Conservation (phyloP, 2,888 invertebrate species). For the Ligdia adustata region DNA sequence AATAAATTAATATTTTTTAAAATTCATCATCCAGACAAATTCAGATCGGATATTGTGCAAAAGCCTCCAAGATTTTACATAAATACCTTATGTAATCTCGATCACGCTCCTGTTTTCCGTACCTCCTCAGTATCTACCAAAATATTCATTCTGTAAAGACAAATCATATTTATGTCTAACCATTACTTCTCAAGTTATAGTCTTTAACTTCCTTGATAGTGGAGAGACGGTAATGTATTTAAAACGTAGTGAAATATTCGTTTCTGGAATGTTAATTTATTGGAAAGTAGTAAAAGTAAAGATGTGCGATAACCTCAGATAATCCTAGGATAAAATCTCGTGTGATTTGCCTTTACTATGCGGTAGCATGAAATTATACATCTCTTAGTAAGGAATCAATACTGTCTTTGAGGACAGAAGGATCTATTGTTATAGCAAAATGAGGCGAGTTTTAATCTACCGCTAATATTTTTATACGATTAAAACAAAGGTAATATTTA, state of each 20-base stretch:
- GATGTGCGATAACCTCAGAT: conserved; percentile 76
- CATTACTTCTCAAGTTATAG: conserved; percentile 33
- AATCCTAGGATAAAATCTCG: conserved; percentile 71
- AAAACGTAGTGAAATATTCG: conserved; percentile 7
- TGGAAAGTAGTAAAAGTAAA: conserved; percentile 45
- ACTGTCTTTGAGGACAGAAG: conserved; percentile 33
- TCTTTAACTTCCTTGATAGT: background rate
- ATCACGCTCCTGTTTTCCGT: conserved; percentile 60
- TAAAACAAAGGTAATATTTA: no score
- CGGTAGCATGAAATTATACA: conserved; percentile 58
- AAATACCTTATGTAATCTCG: conserved; percentile 70
- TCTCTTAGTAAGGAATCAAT: conserved; percentile 51
- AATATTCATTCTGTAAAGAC: conserved; percentile 4
- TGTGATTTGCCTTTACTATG: conserved; percentile 67
- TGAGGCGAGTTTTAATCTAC: no score
- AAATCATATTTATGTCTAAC: conserved; percentile 4
- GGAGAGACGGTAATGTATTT: conserved; percentile 38
- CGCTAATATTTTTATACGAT: no score
- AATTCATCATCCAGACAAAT: background rate
- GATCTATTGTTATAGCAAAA: conserved; percentile 4
- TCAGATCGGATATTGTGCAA: conserved; percentile 41
- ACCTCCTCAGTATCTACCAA: conserved; percentile 30
- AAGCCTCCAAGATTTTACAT: conserved; percentile 62
- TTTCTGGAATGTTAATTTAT: conserved; percentile 23
- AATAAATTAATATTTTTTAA: no score